Conservation (phyloP, 2,797 vertebrate genomes). For the Vespertilio murinus region DNA sequence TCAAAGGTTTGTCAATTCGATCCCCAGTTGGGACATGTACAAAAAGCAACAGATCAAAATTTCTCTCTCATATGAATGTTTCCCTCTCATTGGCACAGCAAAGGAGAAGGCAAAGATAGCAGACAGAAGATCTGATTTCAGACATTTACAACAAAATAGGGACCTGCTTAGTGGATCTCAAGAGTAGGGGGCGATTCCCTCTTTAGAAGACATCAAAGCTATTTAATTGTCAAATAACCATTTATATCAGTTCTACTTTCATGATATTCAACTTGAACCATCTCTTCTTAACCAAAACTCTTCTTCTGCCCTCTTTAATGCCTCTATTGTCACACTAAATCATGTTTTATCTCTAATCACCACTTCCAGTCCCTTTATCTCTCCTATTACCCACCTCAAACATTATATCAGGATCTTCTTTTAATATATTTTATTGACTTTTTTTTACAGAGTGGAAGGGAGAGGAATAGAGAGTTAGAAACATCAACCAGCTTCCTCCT, state of each 20-base stretch:
- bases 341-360: not conserved
- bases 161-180: not conserved
- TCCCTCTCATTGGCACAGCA: not conserved
- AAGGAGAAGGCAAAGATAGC: not conserved
- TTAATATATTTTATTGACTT: no score
- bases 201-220: not conserved
- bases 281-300: conserved; percentile 17
- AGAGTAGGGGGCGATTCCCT: not conserved
- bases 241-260: not conserved
- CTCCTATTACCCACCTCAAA: not conserved
- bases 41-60: no score
- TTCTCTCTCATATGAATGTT: no score
- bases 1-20: no score
- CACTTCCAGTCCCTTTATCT: not conserved
- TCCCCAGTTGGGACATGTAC: no score
- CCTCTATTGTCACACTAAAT: not conserved
- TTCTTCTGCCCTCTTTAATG: not conserved
- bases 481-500: no score
- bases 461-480: no score
- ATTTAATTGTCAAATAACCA: not conserved
- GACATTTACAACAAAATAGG: not conserved
- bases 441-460: no score
- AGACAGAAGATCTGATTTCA: not conserved
- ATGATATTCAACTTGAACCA: not conserved
- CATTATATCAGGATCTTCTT: not conserved